Evolutionary conservation across 2,797 vertebrate species (phyloP).

Genomic region (Propithecus deckenii): DNA sequence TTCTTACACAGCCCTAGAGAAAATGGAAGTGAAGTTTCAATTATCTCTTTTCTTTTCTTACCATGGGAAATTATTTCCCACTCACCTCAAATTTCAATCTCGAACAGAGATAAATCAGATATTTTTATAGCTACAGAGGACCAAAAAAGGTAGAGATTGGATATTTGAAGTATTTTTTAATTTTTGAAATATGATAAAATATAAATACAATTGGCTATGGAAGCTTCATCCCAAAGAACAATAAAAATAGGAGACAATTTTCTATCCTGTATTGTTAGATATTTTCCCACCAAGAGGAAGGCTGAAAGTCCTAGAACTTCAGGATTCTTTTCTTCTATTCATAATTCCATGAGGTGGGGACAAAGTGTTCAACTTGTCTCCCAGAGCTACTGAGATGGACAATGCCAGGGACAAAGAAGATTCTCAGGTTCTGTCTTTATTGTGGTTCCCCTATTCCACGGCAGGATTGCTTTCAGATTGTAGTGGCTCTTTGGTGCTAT

Average conservation of each 20-base stretch:
- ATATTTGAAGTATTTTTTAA: neutral
- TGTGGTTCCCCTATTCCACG: neutral
- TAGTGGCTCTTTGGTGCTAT: neutral
- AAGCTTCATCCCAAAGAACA: neutral
- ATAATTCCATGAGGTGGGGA: neutral
- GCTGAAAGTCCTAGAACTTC: neutral
- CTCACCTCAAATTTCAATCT: slow-evolving; percentile 4
- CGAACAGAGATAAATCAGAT: slow-evolving; percentile 13
- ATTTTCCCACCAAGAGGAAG: neutral
- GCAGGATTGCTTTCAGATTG: neutral
- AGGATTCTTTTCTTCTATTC: neutral
- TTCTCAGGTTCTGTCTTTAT: neutral
- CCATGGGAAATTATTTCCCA: neutral
- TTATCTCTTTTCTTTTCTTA: slow-evolving; percentile 44
- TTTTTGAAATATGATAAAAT: slow-evolving; percentile 7
- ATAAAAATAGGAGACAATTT: neutral
- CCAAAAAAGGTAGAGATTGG: neutral
- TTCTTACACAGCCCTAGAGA: neutral
- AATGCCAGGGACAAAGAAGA: neutral
- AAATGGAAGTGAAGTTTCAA: slow-evolving; percentile 8
- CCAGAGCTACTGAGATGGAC: neutral
- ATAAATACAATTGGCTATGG: neutral
- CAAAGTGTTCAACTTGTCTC: neutral
- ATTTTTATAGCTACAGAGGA: slow-evolving; percentile 1
- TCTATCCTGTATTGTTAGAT: neutral